Base-by-base conservation (phyloP, 2,888 invertebrate species). In the Chouioia cunea region DNA sequence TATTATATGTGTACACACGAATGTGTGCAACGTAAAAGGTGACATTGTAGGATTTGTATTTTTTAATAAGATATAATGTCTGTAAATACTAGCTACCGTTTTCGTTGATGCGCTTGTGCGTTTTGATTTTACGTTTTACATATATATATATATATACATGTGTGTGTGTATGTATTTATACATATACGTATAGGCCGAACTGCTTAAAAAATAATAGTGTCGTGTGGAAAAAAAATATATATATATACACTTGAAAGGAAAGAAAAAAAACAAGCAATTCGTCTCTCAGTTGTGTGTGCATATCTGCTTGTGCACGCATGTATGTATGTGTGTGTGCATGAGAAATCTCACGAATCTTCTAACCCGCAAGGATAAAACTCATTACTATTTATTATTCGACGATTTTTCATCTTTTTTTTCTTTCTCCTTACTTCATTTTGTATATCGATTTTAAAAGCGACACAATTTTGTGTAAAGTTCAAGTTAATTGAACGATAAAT, bases 21-120 rank as follows among this genome's bases (percentile, higher is more conserved):
- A 6, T 36, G 18, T n/a, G 23, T 23, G 56, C 36, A n/a, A 46
- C 20, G 56, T n/a, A 36, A 36, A 27, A 36, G 10, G 36, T 36
- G 36, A 58, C 46, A 52, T 47, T 58, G 57, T 59, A 58, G 46
- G 47, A 66, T 66, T 58, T 71, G 71, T 66, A 70, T 65, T 71
- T 65, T 70, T 60, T 65, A 66, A 63, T 18, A 65, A 56, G 16
- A 64, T 62, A 36, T 36, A 59, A 65, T 27, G 15, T 36, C 10
- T 66, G 65, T 71, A 71, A 62, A 71, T 71, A 66, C 27, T 66
- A 66, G 27, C 12, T 36, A 36, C 36, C 22, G 44, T 62, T 47
- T 62, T 63, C 15, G 22, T 66, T 57, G 23, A 66, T 66, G 60
- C 54, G 59, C 52, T 62, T 71, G 36, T 70, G 36, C 47, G 20